These are phyloP conservation scores for Platycnemis pennipes DNA, from an alignment of 2,888 invertebrate species.

Conservation along the genomic window DNA sequence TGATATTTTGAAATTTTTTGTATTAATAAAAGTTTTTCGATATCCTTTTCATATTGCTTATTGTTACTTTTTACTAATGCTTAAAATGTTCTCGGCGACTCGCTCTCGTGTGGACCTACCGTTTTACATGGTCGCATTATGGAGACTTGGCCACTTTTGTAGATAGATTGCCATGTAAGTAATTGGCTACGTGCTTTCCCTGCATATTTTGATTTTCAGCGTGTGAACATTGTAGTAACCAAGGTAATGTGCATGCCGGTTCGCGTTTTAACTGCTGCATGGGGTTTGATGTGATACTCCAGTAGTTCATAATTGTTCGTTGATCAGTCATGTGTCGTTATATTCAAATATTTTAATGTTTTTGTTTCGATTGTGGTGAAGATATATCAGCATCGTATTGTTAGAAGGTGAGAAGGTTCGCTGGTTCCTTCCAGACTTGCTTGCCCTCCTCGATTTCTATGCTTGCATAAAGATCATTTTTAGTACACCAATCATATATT, in stretches of 20 bases:
- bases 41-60: background rate
- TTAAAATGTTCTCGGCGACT: slow-evolving; percentile 19
- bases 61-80: slow-evolving; percentile 54
- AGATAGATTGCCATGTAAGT: slow-evolving; percentile 63
- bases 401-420: too few relatives aligned
- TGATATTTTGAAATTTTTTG: slow-evolving; percentile 51
- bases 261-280: background rate
- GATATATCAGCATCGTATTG: too few relatives aligned
- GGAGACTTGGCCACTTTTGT: slow-evolving; percentile 69
- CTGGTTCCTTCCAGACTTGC: too few relatives aligned
- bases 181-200: slow-evolving; percentile 37
- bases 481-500: too few relatives aligned
- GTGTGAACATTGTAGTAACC: background rate
- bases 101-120: slow-evolving; percentile 37
- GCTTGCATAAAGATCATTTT: too few relatives aligned
- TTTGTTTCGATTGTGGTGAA: too few relatives aligned
- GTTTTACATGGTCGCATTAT: slow-evolving; percentile 59
- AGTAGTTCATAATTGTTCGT: background rate
- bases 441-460: too few relatives aligned
- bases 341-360: too few relatives aligned
- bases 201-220: slow-evolving; percentile 29
- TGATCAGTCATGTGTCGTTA: too few relatives aligned
- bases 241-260: slow-evolving; percentile 12
- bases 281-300: background rate
- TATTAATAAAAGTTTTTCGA: background rate